Conservation (phyloP, 2,113 vertebrate genomes). For the Numida meleagris region DNA sequence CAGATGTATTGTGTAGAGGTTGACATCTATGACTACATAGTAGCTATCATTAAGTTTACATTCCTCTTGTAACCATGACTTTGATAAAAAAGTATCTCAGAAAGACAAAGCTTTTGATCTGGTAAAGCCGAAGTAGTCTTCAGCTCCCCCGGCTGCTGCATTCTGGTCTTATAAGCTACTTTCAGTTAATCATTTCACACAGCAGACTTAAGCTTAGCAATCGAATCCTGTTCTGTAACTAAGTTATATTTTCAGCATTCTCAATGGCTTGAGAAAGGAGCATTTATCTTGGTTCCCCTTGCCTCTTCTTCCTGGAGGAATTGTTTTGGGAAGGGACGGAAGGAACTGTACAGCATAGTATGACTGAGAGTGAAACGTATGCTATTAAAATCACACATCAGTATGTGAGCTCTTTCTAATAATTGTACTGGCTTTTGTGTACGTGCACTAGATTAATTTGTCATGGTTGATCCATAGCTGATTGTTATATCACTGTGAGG, state of each 20-base stretch:
- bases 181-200: not conserved
- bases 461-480: not conserved
- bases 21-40: no score
- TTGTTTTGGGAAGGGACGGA: not conserved
- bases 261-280: not conserved
- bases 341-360: not conserved
- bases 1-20: not conserved
- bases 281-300: not conserved
- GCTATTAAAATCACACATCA: not conserved
- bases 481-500: not conserved
- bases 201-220: not conserved
- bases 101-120: not conserved
- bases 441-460: not conserved
- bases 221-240: not conserved
- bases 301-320: not conserved
- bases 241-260: rapidly evolving
- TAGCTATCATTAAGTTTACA: not conserved
- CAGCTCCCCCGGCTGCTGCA: not conserved
- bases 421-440: not conserved
- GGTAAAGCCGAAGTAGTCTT: not conserved
- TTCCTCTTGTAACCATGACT: not conserved
- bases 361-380: not conserved
- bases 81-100: not conserved
- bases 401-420: not conserved
- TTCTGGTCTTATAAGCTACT: not conserved